phyloP scores from a whole-genome alignment of 2,888 invertebrate species.

The Apodemia zela region DNA sequence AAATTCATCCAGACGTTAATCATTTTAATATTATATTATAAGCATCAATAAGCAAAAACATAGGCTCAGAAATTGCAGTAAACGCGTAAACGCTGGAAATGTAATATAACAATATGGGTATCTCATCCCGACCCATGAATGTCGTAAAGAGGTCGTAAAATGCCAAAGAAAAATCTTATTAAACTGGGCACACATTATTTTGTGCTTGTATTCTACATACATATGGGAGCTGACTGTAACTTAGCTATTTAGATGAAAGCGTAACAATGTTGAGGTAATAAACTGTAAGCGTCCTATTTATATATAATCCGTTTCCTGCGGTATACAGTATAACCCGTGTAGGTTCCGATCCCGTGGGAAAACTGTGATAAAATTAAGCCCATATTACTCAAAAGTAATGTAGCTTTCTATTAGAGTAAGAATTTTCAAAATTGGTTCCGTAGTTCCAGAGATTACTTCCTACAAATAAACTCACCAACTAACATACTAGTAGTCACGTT shows the following conservation, averaged over 20 bases:
- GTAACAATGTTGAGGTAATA: background rate
- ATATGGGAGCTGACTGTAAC: conserved; percentile 16
- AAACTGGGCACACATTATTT: conserved; percentile 14
- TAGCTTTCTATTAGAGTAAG: too few relatives aligned
- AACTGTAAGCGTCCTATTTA: background rate
- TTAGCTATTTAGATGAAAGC: conserved; percentile 41
- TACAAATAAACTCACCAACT: too few relatives aligned
- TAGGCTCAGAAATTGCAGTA: background rate
- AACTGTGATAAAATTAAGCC: too few relatives aligned
- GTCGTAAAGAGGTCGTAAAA: conserved; percentile 16
- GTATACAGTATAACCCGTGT: too few relatives aligned
- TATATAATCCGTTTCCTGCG: background rate
- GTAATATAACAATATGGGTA: conserved; percentile 10
- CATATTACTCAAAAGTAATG: too few relatives aligned
- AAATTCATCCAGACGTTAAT: too few relatives aligned
- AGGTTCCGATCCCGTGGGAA: too few relatives aligned
- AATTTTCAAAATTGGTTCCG: too few relatives aligned
- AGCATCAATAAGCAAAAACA: background rate
- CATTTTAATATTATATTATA: background rate
- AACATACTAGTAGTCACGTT: too few relatives aligned
- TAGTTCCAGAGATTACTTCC: too few relatives aligned
- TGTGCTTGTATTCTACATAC: conserved; percentile 3
- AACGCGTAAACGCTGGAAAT: conserved; percentile 2
- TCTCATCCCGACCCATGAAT: conserved; percentile 2
- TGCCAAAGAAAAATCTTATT: conserved; percentile 12